Evolutionary conservation across 2,113 vertebrate species (phyloP), one percentile per base, ranked within the genome.

Genomic region (Dryoscopus gambensis): DNA sequence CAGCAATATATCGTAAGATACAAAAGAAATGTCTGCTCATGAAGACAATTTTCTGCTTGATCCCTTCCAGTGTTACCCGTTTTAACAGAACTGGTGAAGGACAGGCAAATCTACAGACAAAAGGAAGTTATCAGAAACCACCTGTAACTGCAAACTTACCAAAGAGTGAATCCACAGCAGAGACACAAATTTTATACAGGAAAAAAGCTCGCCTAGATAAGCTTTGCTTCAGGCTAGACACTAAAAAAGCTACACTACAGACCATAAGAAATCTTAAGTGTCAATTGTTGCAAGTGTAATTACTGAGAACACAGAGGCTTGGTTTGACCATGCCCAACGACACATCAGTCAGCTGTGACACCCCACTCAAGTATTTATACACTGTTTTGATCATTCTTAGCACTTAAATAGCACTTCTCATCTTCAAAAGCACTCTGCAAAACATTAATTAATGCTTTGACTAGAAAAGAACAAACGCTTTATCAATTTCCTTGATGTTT

Each of bases 391-490:
- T 87, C 70, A 44, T 53, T 56, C 73, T 68, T 35, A 91, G 89
- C 84, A 65, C 55, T 91, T 44, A 47, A 53, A 68, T 5, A 57
- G 65, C 88, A 70, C 73, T 88, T 84, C 65, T 60, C 30, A 3
- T 65, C 84, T 95, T 95, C 89, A 97, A 96, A 97, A 93, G 67
- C 74, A 53, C 76, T 57, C 57, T 64, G 70, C 65, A 84, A 87
- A 96, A 84, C 40, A 79, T 87, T 93, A 89, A 91, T 84, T 77
- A 86, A 87, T 46, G 69, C 74, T 93, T 59, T 74, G 77, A 78
- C 62, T 60, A 67, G 65, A 39, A 87, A 82, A 94, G 77, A 96
- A 94, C n/a, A 87, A 68, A 77, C 1, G 6, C 60, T 30, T 64
- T 81, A 67, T 71, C 89, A 55, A 70, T 87, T 90, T 65, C 80